phyloP scores from a whole-genome alignment of 2,797 vertebrate genomes.

The Hypotaenidia philippensis region DNA sequence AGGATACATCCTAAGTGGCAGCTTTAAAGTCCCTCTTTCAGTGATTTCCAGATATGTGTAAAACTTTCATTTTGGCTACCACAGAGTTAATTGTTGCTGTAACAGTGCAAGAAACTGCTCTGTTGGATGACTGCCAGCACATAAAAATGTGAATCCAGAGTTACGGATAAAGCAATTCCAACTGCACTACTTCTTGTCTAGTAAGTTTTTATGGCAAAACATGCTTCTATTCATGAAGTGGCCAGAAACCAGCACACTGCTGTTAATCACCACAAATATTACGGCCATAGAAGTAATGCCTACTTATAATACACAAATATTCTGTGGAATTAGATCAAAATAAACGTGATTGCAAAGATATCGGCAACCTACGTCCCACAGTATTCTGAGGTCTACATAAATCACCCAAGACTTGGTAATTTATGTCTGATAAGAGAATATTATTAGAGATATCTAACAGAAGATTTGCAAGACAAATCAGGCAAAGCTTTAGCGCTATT shows the following conservation, averaged over 20 bases:
- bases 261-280: not conserved
- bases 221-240: conserved; percentile 2
- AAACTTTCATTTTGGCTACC: conserved; percentile 48
- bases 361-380: not conserved
- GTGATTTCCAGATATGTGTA: conserved; percentile 17
- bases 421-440: not conserved
- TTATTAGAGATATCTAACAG: not conserved
- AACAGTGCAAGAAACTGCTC: conserved; percentile 42
- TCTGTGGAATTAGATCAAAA: conserved; percentile 4
- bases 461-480: not conserved
- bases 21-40: not conserved
- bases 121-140: conserved; percentile 35
- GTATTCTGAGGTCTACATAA: not conserved
- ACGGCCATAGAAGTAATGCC: not conserved
- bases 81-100: conserved; percentile 69
- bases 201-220: conserved; percentile 17
- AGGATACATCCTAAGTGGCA: conserved; percentile 3
- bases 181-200: not conserved
- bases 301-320: conserved; percentile 22
- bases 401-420: not conserved
- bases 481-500: not conserved
- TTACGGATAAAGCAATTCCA: conserved; percentile 42
- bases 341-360: not conserved
- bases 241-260: not conserved
- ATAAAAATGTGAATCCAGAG: conserved; percentile 46